Evolutionary conservation across 1,140 invertebrate genomes (phyloP), one percentile per base, ranked within the genome.

Genomic region (Penaeus chinensis): DNA sequence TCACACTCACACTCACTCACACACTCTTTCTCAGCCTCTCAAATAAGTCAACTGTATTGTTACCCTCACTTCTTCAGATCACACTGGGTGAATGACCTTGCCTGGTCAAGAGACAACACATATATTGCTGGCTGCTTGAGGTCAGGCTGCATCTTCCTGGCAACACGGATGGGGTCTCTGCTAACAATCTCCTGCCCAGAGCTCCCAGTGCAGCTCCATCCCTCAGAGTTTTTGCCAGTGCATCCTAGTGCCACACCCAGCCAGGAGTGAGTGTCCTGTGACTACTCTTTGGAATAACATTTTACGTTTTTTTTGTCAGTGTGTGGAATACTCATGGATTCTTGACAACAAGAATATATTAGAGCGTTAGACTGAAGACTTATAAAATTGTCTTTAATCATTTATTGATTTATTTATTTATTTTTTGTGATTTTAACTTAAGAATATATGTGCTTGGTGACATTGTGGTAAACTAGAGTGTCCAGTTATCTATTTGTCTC

Each of bases 131-230:
- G 84, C 2, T 85, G 84, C 76, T 63, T 85, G 16, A 66, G 27
- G 10, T 79, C 77, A n/a, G 84, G 84, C 22, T 37, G 76, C 18
- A 16, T 85, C 18, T 85, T 85, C 54, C 10, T 85, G 37, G 77
- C 76, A 27, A 85, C 84, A 16, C 78, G 84, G 63, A 85, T 85
- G 84, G 84, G 84, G 22, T 63, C 84, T 24, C 42, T 85, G 1
- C 13, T 80, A 24, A 85, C 65, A 42, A 80, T 80, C n/a, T 85
- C 84, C 20, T 85, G 84, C 63, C 22, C 62, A 27, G 84, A 77
- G 24, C 61, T 66, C n/a, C 63, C 32, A n/a, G 19, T 85, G 16
- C 74, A 78, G 60, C 62, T 85, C 37, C 84, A 79, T 32, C 20
- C 84, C 54, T 60, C 84, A 69, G 54, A 61, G 37, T 65, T 85